A percentile compares a stretch with the other conserved stretches of the same genome.
These are phyloP conservation scores for Serripes groenlandicus DNA, from an alignment of 2,888 invertebrate genomes.

Conservation along the genomic window DNA sequence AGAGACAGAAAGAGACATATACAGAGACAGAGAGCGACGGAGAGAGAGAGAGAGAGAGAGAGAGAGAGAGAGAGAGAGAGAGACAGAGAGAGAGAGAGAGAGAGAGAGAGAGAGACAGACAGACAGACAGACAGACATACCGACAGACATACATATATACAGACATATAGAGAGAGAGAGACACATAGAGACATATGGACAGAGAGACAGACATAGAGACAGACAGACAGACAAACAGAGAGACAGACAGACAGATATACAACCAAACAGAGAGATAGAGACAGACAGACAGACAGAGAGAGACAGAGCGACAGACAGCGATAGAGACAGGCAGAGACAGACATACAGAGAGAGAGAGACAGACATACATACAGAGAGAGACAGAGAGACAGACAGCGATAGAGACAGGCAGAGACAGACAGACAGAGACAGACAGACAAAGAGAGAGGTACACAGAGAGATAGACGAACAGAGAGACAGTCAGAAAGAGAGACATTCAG, in stretches of 20 bases:
- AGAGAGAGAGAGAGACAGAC: neutral
- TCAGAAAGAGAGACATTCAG: slow-evolving; percentile 13
- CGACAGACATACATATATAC: neutral
- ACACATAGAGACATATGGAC: neutral
- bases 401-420: neutral
- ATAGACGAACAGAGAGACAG: too few species aligned
- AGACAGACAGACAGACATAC: neutral
- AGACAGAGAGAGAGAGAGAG: neutral
- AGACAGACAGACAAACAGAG: neutral
- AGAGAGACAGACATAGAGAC: neutral
- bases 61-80: slow-evolving; percentile 11
- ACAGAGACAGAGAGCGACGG: neutral
- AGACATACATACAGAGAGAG: neutral
- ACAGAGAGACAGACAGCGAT: neutral
- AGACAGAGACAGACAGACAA: neutral
- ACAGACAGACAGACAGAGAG: neutral
- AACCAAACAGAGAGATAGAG: neutral
- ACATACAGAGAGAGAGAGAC: neutral
- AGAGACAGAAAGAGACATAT: neutral
- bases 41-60: neutral
- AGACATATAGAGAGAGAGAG: neutral
- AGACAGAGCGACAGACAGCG: too few species aligned
- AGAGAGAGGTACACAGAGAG: neutral
- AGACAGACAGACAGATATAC: too few species aligned
- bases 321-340: neutral